Evolutionary conservation across 2,888 invertebrate genomes (phyloP), one percentile per base, ranked within the genome.

Genomic region (Tolmerus cingulatus): DNA sequence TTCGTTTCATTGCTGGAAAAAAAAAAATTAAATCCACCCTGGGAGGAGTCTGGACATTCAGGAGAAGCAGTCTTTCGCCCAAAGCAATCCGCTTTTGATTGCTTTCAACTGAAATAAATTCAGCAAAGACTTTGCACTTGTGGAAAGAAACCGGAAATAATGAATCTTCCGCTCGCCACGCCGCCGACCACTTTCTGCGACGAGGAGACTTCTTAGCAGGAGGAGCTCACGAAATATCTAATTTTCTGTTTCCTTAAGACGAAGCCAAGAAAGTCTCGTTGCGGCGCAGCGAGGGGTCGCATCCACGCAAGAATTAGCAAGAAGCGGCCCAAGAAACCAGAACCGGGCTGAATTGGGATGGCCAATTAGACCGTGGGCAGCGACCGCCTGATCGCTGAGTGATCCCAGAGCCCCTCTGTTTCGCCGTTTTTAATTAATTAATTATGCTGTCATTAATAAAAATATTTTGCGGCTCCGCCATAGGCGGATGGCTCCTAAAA

Each of bases 391-490:
- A 43, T 43, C 40, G 27, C 37, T 79, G 43, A 43, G 8, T 40
- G 43, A 40, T 79, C 79, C 19, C 46, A 46, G 27, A 12, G 78
- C 78, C 40, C 23, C 40, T 78, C 23, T 78, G 76, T 27, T 78
- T 78, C 27, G 78, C 23, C 40, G 43, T 27, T 37, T 57, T 55
- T 82, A 82, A 82, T 82, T 82, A 82, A 82, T 82, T 82, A 82
- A 82, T 82, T 82, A 82, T 82, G 57, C 82, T 57, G 82, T 55
- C 82, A 82, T 82, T 82, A 82, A 57, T 82, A 57, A 82, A 82
- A 82, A 82, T 57, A 82, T 82, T 55, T 82, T 82, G 82, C 57
- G 82, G 9, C 57, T 14, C 82, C 55, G 19, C 82, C 30, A 37
- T 57, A 57, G 37, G 55, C 30, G 34, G 57, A 30, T 57, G 57